Evolutionary conservation across 2,888 invertebrate species (phyloP).

Genomic region (Deilephila porcellus): DNA sequence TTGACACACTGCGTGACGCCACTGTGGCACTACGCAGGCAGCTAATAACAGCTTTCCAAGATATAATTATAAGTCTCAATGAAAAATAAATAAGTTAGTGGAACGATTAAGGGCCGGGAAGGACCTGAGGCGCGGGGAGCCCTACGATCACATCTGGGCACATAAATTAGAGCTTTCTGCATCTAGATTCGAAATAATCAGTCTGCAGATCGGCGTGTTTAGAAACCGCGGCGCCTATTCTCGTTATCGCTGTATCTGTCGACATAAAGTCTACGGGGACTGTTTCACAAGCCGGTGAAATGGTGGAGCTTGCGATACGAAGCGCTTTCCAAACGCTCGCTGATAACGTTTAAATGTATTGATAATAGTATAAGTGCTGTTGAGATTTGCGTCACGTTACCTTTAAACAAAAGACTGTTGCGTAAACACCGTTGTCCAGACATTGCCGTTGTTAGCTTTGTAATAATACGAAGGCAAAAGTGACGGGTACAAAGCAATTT

Average conservation of each 20-base stretch:
- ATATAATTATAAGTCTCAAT: constrained; percentile 37
- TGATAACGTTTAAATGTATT: constrained; percentile 21
- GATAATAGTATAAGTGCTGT: background rate
- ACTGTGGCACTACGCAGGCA: constrained; percentile 28
- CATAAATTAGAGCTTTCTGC: constrained; percentile 31
- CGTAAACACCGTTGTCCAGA: background rate
- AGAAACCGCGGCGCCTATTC: constrained; percentile 23
- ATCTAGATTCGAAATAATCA: constrained; percentile 39
- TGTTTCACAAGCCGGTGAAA: constrained; percentile 25
- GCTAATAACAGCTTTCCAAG: constrained; percentile 37
- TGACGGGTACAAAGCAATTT: too few relatives aligned
- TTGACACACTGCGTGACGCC: constrained; percentile 25
- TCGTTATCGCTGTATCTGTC: constrained; percentile 15
- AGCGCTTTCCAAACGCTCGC: constrained; percentile 15
- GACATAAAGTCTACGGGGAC: constrained; percentile 21
- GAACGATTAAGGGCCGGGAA: constrained; percentile 13
- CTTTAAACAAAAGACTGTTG: background rate
- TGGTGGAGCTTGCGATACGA: background rate
- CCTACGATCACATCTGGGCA: constrained; percentile 19
- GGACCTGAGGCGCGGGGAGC: background rate
- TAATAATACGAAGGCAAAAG: too few relatives aligned
- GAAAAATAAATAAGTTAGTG: constrained; percentile 40
- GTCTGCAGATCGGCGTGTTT: constrained; percentile 26
- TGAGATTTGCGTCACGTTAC: background rate
- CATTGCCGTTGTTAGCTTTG: background rate